Conservation (phyloP, 1,140 invertebrate species). For the Leptinotarsa undecemlineata region DNA sequence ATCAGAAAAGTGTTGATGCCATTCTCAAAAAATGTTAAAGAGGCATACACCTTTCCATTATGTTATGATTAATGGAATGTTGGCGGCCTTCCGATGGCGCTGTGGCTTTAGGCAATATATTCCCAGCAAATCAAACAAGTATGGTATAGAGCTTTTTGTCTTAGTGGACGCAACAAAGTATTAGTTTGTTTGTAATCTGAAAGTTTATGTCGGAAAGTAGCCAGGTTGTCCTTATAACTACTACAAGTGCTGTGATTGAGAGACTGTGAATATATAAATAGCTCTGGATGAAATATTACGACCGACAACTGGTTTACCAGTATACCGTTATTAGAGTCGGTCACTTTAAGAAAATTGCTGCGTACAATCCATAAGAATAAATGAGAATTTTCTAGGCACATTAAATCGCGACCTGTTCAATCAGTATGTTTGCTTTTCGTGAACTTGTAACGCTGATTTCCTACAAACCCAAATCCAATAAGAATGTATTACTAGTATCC, state of each 20-base stretch:
- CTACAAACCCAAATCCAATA: constrained; percentile 39
- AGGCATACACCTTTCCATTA: no score
- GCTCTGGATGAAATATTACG: constrained; percentile 28
- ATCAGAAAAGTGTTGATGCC: no score
- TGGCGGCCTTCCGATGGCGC: no score
- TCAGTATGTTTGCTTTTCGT: constrained; percentile 42
- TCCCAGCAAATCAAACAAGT: no score
- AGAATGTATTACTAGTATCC: constrained; percentile 43
- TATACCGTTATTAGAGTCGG: constrained; percentile 18
- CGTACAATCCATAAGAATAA: constrained; percentile 47
- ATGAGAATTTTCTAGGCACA: constrained; percentile 38
- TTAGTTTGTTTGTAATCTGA: neutral
- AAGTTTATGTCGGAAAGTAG: no score
- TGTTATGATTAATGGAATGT: no score
- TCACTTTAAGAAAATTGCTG: neutral
- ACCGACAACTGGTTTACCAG: constrained; percentile 38
- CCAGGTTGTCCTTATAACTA: no score
- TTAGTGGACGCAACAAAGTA: no score
- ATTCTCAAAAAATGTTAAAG: no score
- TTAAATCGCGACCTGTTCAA: constrained; percentile 22
- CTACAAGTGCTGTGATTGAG: constrained; percentile 19
- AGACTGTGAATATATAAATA: neutral
- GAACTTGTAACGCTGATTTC: no score
- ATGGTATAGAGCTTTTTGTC: no score
- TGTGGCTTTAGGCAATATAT: no score